phyloP scores from a whole-genome alignment of 1,140 invertebrate genomes.

The Drosophila bocki region DNA sequence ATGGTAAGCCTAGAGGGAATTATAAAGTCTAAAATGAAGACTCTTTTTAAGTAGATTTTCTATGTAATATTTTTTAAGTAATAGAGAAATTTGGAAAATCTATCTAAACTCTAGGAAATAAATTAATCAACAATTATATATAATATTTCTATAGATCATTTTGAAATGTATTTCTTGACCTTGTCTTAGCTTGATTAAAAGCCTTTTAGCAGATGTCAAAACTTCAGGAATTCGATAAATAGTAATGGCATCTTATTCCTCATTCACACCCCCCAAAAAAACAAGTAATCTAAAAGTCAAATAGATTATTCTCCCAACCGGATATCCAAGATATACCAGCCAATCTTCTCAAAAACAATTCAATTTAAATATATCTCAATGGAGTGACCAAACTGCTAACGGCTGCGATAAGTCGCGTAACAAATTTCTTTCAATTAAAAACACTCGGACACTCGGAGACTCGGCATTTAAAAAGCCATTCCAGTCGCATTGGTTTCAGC shows the following conservation, averaged over 20 bases:
- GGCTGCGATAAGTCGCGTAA: constrained; percentile 60
- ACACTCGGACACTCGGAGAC: not conserved
- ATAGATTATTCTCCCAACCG: constrained; percentile 21
- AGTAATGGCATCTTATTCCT: too few species aligned
- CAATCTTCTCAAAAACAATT: constrained; percentile 36
- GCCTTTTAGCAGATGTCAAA: not conserved
- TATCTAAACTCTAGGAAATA: not conserved
- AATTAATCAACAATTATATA: too few species aligned
- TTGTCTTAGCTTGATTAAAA: not conserved
- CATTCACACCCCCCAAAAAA: not conserved
- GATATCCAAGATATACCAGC: constrained; percentile 6
- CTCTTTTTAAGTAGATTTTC: accelerated
- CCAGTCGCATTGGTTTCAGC: constrained; percentile 16
- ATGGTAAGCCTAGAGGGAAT: too few species aligned
- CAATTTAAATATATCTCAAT: constrained; percentile 49
- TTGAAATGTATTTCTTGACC: too few species aligned
- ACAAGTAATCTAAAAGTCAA: not conserved
- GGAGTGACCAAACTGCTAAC: constrained; percentile 47
- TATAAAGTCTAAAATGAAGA: not conserved
- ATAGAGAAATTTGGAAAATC: not conserved
- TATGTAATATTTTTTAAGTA: not conserved
- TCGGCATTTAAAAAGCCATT: constrained; percentile 71
- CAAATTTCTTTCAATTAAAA: constrained; percentile 71
- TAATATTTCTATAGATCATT: too few species aligned
- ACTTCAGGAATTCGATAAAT: not conserved